phyloP scores from a whole-genome alignment of 2,888 invertebrate species.

The Celastrina argiolus region DNA sequence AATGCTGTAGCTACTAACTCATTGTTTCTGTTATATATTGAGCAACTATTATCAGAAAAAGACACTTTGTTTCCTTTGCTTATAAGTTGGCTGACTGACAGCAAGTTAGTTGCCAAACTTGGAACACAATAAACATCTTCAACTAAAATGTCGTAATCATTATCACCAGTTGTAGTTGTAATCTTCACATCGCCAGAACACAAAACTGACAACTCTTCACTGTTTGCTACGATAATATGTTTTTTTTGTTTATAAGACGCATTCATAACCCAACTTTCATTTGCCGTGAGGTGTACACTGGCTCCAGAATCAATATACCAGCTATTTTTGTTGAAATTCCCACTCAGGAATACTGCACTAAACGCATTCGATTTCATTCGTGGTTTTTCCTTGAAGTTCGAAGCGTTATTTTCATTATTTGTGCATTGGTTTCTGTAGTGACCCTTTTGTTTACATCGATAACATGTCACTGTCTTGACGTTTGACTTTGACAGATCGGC shows the following conservation, averaged over 20 bases:
- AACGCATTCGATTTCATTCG: too few relatives aligned
- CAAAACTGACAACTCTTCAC: conserved; percentile 24
- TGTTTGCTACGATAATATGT: conserved; percentile 27
- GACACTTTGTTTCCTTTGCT: conserved; percentile 24
- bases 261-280: too few relatives aligned
- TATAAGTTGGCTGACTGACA: conserved; percentile 27
- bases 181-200: conserved; percentile 30
- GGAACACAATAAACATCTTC: conserved; percentile 27
- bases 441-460: too few relatives aligned
- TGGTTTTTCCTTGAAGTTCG: too few relatives aligned
- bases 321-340: conserved; percentile 30
- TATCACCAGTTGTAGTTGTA: too few relatives aligned
- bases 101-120: conserved; percentile 25
- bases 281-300: conserved; percentile 30
- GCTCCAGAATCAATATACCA: conserved; percentile 35
- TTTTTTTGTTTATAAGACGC: conserved; percentile 25
- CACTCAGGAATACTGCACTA: too few relatives aligned
- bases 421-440: too few relatives aligned
- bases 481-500: conserved; percentile 17
- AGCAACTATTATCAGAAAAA: conserved; percentile 26
- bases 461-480: too few relatives aligned
- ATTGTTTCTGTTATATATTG: conserved; percentile 22
- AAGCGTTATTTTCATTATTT: too few relatives aligned
- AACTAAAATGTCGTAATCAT: conserved; percentile 23
- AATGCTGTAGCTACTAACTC: conserved; percentile 24